phyloP scores from a whole-genome alignment of 2,113 vertebrate genomes.

The Tyto alba region DNA sequence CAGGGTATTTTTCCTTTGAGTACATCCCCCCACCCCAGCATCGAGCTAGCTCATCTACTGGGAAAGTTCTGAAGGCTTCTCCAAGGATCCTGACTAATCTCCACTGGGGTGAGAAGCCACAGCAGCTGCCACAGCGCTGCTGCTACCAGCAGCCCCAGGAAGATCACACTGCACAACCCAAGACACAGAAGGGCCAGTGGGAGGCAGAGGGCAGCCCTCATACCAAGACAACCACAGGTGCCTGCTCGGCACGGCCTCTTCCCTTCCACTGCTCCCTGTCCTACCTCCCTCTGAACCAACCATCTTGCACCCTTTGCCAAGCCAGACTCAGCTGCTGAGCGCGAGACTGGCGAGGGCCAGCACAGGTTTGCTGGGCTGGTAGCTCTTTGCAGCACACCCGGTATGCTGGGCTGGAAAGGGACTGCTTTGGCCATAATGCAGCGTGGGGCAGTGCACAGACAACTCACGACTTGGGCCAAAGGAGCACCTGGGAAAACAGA shows the following conservation, averaged over 20 bases:
- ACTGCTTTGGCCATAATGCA: background rate
- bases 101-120: background rate
- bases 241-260: background rate
- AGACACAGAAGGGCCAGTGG: background rate
- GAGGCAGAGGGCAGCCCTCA: background rate
- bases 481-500: background rate
- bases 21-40: background rate
- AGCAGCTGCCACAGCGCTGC: background rate
- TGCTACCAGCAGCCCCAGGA: background rate
- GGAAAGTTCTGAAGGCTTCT: background rate
- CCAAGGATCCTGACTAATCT: background rate
- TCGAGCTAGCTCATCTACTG: background rate
- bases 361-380: background rate
- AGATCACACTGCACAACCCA: background rate
- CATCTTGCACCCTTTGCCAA: background rate
- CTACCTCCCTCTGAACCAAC: accelerated
- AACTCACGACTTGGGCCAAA: background rate
- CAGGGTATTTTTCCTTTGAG: background rate
- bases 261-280: background rate
- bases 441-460: accelerated
- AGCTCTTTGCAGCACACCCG: background rate
- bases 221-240: background rate
- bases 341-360: background rate
- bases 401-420: accelerated
- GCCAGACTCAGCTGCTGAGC: background rate